Conservation (phyloP, 2,113 vertebrate genomes). For the Micronycteris hirsuta region DNA sequence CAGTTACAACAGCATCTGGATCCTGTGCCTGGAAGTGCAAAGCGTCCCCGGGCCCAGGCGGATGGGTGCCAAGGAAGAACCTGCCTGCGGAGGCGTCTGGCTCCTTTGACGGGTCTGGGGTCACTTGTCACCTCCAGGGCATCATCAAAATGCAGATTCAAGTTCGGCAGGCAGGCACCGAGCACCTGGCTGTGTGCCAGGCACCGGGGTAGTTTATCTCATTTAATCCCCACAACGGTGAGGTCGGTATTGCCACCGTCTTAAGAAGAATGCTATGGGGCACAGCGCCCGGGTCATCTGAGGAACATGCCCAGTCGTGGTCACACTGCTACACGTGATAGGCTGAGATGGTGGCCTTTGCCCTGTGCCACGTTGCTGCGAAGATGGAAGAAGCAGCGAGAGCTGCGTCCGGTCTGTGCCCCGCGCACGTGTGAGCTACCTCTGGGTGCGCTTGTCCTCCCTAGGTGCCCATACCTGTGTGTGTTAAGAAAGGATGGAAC, state of each 20-base stretch:
- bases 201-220: not conserved
- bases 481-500: not conserved
- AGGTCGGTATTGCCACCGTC: not conserved
- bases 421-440: not conserved
- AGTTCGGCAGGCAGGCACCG: not conserved
- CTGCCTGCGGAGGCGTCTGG: slow-evolving; percentile 41
- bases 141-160: slow-evolving; percentile 39
- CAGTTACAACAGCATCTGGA: slow-evolving; percentile 78
- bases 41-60: slow-evolving; percentile 55
- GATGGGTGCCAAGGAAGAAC: slow-evolving; percentile 22
- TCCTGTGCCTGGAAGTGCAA: slow-evolving; percentile 73
- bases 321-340: not conserved
- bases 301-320: not conserved
- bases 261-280: not conserved
- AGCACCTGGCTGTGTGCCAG: not conserved
- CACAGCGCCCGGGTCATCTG: not conserved
- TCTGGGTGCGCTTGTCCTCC: not conserved
- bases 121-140: slow-evolving; percentile 40
- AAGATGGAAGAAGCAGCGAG: too few relatives aligned
- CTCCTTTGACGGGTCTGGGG: slow-evolving; percentile 50
- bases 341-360: not conserved
- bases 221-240: not conserved
- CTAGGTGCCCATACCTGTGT: accelerated
- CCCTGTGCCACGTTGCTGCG: not conserved
- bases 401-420: not conserved